These are phyloP conservation scores for Chunga burmeisteri DNA, from an alignment of 2,113 vertebrate genomes.

Conservation along the genomic window DNA sequence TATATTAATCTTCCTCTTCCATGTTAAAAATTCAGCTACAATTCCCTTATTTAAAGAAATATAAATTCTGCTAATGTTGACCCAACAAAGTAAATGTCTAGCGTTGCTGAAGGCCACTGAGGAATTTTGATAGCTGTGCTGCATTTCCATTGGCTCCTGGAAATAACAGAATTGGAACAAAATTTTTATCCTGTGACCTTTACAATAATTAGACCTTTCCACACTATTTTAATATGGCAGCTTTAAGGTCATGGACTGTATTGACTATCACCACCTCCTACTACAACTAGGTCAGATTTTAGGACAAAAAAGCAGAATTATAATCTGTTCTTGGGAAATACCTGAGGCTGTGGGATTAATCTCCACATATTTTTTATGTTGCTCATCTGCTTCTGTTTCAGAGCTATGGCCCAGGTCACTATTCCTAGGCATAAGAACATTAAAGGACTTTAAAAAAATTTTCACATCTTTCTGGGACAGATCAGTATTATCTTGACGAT, in stretches of 20 bases:
- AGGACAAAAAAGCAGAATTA: background rate
- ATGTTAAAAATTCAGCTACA: background rate
- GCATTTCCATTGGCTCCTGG: background rate
- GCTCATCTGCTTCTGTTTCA: background rate
- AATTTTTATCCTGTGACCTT: slow-evolving; percentile 21
- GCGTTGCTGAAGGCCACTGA: background rate
- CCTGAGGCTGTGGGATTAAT: background rate
- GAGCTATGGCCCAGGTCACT: background rate
- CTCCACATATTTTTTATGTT: background rate
- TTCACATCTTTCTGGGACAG: background rate
- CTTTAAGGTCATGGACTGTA: slow-evolving; percentile 10
- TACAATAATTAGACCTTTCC: background rate
- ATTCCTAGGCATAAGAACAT: background rate
- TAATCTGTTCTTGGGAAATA: background rate
- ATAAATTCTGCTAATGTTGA: background rate
- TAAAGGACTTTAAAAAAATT: background rate
- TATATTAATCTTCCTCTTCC: background rate
- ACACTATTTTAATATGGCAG: background rate
- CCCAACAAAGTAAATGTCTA: background rate
- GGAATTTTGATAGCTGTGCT: background rate
- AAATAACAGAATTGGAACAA: background rate
- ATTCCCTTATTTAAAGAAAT: background rate
- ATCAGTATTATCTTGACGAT: background rate
- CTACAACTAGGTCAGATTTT: background rate
- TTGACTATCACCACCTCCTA: background rate